Evolutionary conservation across 2,113 vertebrate genomes (phyloP), one percentile per base, ranked within the genome.

Genomic region (Colossoma macropomum): DNA sequence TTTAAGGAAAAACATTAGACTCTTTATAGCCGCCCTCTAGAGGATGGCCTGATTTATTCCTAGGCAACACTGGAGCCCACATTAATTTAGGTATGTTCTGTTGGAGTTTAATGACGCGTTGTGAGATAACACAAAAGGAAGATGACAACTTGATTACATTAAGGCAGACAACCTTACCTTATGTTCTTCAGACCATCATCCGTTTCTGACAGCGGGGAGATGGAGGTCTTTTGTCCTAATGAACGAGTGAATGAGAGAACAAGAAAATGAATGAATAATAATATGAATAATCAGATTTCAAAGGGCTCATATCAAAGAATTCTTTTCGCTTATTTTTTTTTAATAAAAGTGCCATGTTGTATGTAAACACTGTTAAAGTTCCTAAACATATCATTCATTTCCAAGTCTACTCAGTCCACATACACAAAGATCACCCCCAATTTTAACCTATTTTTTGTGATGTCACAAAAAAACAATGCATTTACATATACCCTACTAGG

Each of bases 1-100:
- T 84, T 77, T 77, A 69, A 82, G 74, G 32, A 45, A 80, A 85
- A 87, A 83, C 56, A 68, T 38, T 75, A 75, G 38, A 69, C 71
- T 27, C 50, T 82, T 69, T 82, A 85, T 76, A 52, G 80, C 63
- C 27, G 45, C 34, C 30, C 75, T 74, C 59, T 19, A 1, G 45
- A n/a, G 60, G 15, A 19, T 17, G 41, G 25, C 38, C 54, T 32
- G 70, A 82, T 79, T 84, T 78, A 82, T 56, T 28, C 45, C 25
- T 50, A 32, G 23, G 30, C 30, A 5, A 13, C 50, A 10, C 48
- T 16, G 21, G 60, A 66, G 48, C 32, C 10, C 17, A 48, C 32
- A 16, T 81, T 68, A 28, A 82, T 82, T 60, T 62, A 62, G 68
- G 74, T 32, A 30, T 50, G 28, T 81, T 65, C 66, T 62, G 69